Base-by-base conservation (phyloP, 2,888 invertebrate species). In the Ceratothoa steindachneri region DNA sequence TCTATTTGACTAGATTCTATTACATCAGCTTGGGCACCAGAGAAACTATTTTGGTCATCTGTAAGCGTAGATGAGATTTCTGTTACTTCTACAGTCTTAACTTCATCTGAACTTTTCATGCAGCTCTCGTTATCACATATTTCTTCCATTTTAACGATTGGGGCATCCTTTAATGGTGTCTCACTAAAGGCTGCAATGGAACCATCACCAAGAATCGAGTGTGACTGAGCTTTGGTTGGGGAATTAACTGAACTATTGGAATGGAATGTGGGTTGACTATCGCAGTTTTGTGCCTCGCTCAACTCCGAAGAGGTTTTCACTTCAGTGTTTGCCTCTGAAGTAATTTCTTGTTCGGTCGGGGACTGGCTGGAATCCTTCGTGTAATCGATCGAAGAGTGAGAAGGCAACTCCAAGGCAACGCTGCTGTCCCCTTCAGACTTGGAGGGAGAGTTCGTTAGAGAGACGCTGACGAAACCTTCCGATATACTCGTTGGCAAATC, bases 121-220 rank as follows among this genome's bases (percentile, higher is more conserved):
- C n/a, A n/a, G n/a, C n/a, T n/a, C n/a, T n/a, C n/a, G n/a, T 12
- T 24, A 60, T 60, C 60, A 60, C 60, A 60, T n/a, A 60, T 60
- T 60, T 60, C 60, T 24, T 60, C 55, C 60, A 60, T 60, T 60
- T 60, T 60, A 24, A 7, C 60, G 27, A 60, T 15, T 22, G 60
- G 55, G 24, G 3, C 60, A 19, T 60, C 24, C n/a, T 22, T 60
- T 15, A 12, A 24, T 24, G 1, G 7, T 19, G n/a, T 24, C 24
- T 22, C 60, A 7, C 24, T 24, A 24, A 22, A 22, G 19, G n/a
- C 24, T 12, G 19, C 19, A n/a, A 24, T 2, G 24, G 60, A 22
- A 7, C 12, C 24, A 12, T 60, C 12, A 24, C 60, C 24, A 24
- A 12, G 12, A 12, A 24, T 12, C 12, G 22, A n/a, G 1, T 60